A percentile compares a stretch with the other conserved stretches of the same genome.
phyloP scores from a whole-genome alignment of 2,888 invertebrate genomes.

The Bibio marci region DNA sequence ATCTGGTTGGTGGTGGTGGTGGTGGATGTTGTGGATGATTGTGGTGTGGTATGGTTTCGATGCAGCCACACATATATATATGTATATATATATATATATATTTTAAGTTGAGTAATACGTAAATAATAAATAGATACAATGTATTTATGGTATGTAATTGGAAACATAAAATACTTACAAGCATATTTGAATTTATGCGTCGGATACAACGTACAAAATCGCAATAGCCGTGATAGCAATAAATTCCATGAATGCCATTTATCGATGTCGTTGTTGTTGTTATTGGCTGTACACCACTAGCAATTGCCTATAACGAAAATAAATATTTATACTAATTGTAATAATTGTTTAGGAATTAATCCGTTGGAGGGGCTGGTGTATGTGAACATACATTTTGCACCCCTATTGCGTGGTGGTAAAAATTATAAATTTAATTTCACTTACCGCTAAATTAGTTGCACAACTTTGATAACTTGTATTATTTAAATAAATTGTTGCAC shows the following conservation, averaged over 20 bases:
- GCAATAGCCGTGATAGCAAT: slow-evolving; percentile 41
- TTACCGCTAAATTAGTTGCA: slow-evolving; percentile 26
- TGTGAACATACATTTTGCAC: no score
- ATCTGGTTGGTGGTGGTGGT: slow-evolving; percentile 15
- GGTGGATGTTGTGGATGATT: background rate
- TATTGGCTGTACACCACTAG: slow-evolving; percentile 10
- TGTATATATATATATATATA: no score
- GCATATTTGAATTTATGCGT: slow-evolving; percentile 35
- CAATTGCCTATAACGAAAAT: slow-evolving; percentile 7
- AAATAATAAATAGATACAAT: no score
- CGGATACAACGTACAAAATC: slow-evolving; percentile 41
- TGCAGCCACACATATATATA: no score
- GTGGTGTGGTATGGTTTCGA: no score
- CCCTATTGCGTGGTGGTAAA: no score
- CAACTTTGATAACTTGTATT: slow-evolving; percentile 35
- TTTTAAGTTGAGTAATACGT: no score
- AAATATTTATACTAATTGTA: background rate
- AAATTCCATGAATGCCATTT: no score
- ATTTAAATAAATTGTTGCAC: slow-evolving; percentile 35
- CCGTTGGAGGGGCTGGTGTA: no score
- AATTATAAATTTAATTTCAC: background rate
- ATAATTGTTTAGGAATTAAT: no score
- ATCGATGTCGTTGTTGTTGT: slow-evolving; percentile 4
- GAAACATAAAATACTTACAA: no score
- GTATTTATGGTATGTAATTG: no score